Conservation (phyloP, 2,888 invertebrate species). For the Rhopalosiphum nymphaeae region DNA sequence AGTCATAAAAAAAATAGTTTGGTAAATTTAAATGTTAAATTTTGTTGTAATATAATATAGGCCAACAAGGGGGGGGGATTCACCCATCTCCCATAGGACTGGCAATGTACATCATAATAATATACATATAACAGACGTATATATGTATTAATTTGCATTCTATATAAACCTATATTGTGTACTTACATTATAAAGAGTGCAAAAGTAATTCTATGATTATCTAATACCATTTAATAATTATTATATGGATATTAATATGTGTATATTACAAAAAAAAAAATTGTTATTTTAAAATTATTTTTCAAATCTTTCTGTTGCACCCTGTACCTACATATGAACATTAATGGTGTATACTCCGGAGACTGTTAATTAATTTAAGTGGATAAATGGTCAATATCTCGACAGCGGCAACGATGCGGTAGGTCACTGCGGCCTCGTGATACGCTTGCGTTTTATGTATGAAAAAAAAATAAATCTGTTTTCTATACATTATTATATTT, state of each 20-base stretch:
- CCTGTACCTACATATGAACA: not conserved
- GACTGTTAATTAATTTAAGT: constrained; percentile 63
- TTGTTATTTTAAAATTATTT: not conserved
- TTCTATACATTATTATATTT: constrained; percentile 1
- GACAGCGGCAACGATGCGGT: constrained; percentile 51
- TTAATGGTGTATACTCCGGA: not conserved
- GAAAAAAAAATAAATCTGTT: not conserved
- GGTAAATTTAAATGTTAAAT: too few relatives aligned
- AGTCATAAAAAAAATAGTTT: too few relatives aligned
- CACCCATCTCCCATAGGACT: too few relatives aligned
- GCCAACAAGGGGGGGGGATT: too few relatives aligned
- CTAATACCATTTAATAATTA: not conserved
- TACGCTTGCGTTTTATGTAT: not conserved
- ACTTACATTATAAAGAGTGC: not conserved
- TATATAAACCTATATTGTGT: not conserved
- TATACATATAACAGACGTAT: too few relatives aligned
- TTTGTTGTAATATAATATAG: too few relatives aligned
- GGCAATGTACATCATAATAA: too few relatives aligned
- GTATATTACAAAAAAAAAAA: not conserved
- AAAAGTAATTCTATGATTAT: not conserved
- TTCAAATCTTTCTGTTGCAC: not conserved
- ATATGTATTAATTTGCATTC: not conserved
- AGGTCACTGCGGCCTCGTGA: constrained; percentile 42
- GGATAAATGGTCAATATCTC: constrained; percentile 45
- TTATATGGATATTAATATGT: not conserved